Percentiles rank a stretch among this genome's conserved stretches.
phyloP scores from a whole-genome alignment of 2,113 vertebrate genomes.

The Harpagus bidentatus region DNA sequence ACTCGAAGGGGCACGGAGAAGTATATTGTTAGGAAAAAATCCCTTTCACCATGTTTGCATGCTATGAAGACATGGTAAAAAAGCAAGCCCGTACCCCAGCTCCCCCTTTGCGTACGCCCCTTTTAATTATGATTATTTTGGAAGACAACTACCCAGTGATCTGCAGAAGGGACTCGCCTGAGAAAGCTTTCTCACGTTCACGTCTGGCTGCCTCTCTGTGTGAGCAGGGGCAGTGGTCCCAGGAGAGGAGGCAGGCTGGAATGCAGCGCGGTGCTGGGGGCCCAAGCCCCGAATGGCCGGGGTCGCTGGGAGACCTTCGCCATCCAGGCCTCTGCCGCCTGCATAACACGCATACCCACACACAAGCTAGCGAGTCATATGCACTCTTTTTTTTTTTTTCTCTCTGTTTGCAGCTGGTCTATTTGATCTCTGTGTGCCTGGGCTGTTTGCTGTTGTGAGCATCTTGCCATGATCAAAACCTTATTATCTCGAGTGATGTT shows the following conservation, averaged over 20 bases:
- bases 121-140: slow-evolving; percentile 19
- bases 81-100: neutral
- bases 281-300: slow-evolving; percentile 42
- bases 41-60: neutral
- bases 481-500: neutral
- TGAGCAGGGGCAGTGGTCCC: slow-evolving; percentile 44
- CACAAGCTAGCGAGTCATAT: neutral
- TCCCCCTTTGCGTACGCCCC: neutral
- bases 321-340: slow-evolving; percentile 21
- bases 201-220: slow-evolving; percentile 75
- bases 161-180: slow-evolving; percentile 57
- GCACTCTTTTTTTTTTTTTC: neutral
- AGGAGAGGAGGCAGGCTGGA: slow-evolving; percentile 63
- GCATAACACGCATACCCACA: neutral
- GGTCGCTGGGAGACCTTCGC: slow-evolving; percentile 42
- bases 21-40: neutral
- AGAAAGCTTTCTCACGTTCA: slow-evolving; percentile 78
- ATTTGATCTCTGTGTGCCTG: slow-evolving; percentile 66
- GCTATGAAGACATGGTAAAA: slow-evolving; percentile 15
- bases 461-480: slow-evolving; percentile 34
- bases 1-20: neutral
- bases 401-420: slow-evolving; percentile 36
- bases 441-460: neutral
- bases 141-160: neutral
- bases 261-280: slow-evolving; percentile 51